Conservation (phyloP, 1,140 invertebrate species). For the Saccostrea glomerata region DNA sequence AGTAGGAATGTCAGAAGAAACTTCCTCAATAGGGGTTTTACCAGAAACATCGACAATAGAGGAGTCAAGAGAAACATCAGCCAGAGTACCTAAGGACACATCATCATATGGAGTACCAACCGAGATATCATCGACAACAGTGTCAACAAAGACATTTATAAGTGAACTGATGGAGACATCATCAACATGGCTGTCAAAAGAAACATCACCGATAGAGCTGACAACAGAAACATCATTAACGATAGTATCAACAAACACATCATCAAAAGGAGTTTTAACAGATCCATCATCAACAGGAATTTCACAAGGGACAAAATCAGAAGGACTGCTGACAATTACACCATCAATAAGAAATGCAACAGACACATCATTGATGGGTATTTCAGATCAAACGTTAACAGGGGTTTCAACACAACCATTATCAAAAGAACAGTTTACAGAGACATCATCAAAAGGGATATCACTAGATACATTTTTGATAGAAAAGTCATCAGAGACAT, state of each 20-base stretch:
- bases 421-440: background rate
- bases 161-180: too few relatives aligned
- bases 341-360: too few relatives aligned
- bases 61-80: background rate
- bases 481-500: too few relatives aligned
- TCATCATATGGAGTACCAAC: too few relatives aligned
- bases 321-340: background rate
- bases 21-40: background rate
- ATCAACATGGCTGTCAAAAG: background rate
- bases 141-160: too few relatives aligned
- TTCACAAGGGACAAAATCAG: too few relatives aligned
- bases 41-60: background rate
- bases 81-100: too few relatives aligned
- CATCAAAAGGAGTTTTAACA: background rate
- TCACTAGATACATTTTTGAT: background rate
- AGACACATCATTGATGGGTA: too few relatives aligned
- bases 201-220: background rate
- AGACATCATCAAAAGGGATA: background rate
- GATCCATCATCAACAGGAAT: too few relatives aligned
- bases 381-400: background rate
- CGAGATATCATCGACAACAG: too few relatives aligned
- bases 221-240: background rate
- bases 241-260: background rate
- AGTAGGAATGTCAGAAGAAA: background rate
- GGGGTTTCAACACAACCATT: background rate